A percentile compares a stretch with the other conserved stretches of the same genome.
phyloP scores from a whole-genome alignment of 1,140 invertebrate genomes.

The Acromyrmex echinatior region DNA sequence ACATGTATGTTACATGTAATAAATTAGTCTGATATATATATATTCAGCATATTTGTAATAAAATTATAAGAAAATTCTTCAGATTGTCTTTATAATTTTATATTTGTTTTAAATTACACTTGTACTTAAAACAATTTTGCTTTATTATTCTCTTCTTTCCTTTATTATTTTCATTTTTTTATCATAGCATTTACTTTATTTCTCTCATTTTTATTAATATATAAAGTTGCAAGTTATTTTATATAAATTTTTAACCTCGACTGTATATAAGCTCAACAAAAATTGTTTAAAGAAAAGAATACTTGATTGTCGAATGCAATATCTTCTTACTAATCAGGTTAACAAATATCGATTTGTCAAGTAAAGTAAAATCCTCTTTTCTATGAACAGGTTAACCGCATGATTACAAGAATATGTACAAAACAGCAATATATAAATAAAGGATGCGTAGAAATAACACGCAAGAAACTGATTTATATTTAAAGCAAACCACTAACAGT shows the following conservation, averaged over 20 bases:
- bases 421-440: constrained; percentile 36
- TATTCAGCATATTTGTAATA: constrained; percentile 7
- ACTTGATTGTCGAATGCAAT: not conserved
- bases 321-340: not conserved
- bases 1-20: not conserved
- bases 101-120: not conserved
- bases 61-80: not conserved
- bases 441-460: constrained; percentile 39
- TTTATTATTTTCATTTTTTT: not conserved
- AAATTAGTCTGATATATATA: not conserved
- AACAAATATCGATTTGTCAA: constrained; percentile 61
- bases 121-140: not conserved
- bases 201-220: not conserved
- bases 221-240: not conserved
- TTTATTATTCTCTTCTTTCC: not conserved
- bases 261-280: not conserved
- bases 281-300: not conserved
- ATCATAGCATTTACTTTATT: not conserved
- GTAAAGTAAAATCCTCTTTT: constrained; percentile 24
- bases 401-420: constrained; percentile 51
- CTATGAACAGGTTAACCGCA: not conserved
- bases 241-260: not conserved
- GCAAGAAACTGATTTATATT: constrained; percentile 8
- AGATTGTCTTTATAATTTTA: not conserved
- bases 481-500: constrained; percentile 19